These are phyloP conservation scores for Alosa sapidissima DNA, from an alignment of 2,797 vertebrate genomes.

Conservation along the genomic window DNA sequence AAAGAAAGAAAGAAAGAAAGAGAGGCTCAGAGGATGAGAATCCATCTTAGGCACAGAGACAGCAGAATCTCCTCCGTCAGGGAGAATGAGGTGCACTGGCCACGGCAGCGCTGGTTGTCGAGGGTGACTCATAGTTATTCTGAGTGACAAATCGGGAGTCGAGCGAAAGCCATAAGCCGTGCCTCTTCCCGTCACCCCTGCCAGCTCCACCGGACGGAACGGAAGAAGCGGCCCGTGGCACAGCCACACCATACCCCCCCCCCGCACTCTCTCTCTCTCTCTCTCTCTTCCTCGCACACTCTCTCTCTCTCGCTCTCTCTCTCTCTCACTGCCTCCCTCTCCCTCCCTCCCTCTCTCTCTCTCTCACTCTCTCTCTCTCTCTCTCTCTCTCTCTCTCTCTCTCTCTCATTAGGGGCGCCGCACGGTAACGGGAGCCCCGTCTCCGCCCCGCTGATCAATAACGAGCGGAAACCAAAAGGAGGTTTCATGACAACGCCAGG, in stretches of 20 bases:
- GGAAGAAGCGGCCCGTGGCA: background rate
- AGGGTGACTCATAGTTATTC: conserved; percentile 12
- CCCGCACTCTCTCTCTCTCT: too few relatives aligned
- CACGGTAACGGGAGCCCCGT: background rate
- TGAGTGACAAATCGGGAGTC: background rate
- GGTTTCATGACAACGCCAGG: background rate
- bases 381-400: too few relatives aligned
- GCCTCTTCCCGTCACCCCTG: background rate
- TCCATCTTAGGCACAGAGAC: background rate
- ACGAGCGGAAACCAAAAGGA: background rate
- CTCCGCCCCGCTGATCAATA: background rate
- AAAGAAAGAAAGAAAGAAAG: background rate
- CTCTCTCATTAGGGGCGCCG: background rate
- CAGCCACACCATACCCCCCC: background rate
- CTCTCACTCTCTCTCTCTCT: too few relatives aligned
- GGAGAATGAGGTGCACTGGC: background rate
- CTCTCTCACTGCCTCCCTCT: too few relatives aligned
- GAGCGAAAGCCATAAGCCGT: background rate
- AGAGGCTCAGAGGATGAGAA: background rate
- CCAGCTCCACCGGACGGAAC: background rate
- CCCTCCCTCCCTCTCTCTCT: background rate
- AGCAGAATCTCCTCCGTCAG: background rate
- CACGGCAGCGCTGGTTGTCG: background rate
- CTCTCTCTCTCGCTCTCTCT: too few relatives aligned
- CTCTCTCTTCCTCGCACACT: too few relatives aligned